Base-by-base conservation (phyloP, 2,888 invertebrate species). In the Caenorhabditis plicata region DNA sequence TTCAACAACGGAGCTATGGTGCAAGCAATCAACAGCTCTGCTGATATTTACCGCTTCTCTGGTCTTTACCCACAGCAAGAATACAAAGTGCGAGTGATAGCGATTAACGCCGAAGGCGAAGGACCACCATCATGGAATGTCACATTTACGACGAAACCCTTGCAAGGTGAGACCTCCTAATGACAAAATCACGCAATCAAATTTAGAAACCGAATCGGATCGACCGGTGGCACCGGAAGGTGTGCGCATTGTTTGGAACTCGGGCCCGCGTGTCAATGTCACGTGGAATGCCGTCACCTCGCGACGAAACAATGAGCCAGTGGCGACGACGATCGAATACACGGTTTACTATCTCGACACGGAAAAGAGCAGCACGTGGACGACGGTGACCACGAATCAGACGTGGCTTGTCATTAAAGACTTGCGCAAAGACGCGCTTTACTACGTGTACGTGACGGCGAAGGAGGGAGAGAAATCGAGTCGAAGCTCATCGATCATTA, bases 51-150 rank as follows among this genome's bases (percentile, higher is more conserved):
- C 15, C 36, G 57, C 19, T 53, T 65, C 38, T 55, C 57, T 1
- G 46, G 54, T 23, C 43, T 68, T 3, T 41, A 36, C 9, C 17
- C 62, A 2, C 20, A 52, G 17, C 62, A 58, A 3, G 39, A 42
- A 7, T 68, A 65, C 25, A 42, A 38, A n/a, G 62, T 58, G 22
- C 49, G 64, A n/a, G 64, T 68, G 4, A 52, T 54, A 20, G 68
- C 64, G 7, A 55, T 60, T 36, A 65, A 57, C 40, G 41, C 31
- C 9, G 44, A 36, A 26, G 65, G 68, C 19, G 56, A 52, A 29
- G 60, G 65, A 11, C 69, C 69, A 2, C 64, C 69, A 22, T 66
- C 68, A 23, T 72, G 61, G 62, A 72, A 72, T 27, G 41, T 66
- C 9, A 64, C 64, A 5, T 72, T 72, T 54, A 52, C 60, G 1